Conservation (phyloP, 2,797 vertebrate species). For the Aulostomus chinensis region DNA sequence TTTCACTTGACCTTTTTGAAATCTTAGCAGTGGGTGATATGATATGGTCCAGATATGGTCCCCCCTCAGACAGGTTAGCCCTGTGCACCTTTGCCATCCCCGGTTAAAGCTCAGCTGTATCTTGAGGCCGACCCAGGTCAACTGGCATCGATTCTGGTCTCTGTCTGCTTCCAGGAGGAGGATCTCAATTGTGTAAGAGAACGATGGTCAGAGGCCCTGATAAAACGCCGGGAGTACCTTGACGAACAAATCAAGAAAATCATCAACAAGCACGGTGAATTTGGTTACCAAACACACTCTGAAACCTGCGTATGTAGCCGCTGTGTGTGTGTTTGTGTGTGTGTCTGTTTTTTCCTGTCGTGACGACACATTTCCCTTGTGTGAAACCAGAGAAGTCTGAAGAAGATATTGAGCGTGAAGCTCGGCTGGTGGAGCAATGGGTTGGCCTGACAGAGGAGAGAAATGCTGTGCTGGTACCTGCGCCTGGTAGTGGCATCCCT, state of each 20-base stretch:
- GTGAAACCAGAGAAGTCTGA: slow-evolving; percentile 88
- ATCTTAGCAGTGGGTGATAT: background rate
- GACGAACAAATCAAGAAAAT: slow-evolving; percentile 98
- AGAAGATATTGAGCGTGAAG: slow-evolving; percentile 92
- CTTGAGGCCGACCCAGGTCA: slow-evolving; percentile 7
- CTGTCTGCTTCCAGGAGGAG: slow-evolving; percentile 86
- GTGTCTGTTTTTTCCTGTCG: background rate
- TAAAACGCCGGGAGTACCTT: slow-evolving; percentile 94
- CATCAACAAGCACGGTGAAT: slow-evolving; percentile 92
- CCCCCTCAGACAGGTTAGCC: slow-evolving; percentile 6
- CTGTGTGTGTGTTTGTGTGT: background rate
- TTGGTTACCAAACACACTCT: too few relatives aligned
- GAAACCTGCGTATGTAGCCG: too few relatives aligned
- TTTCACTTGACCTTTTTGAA: slow-evolving; percentile 14
- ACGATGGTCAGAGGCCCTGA: slow-evolving; percentile 95
- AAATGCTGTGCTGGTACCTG: slow-evolving; percentile 94
- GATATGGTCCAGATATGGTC: slow-evolving; percentile 6
- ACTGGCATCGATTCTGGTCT: slow-evolving; percentile 29
- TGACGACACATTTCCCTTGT: background rate
- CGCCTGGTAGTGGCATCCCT: slow-evolving; percentile 92
- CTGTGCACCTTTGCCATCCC: slow-evolving; percentile 10
- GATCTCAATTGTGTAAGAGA: slow-evolving; percentile 95
- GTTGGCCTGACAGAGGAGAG: slow-evolving; percentile 96
- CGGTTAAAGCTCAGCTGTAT: slow-evolving; percentile 9
- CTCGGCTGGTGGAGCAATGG: slow-evolving; percentile 96